phyloP scores from a whole-genome alignment of 2,113 vertebrate species.

The Grammomys dolichurus region DNA sequence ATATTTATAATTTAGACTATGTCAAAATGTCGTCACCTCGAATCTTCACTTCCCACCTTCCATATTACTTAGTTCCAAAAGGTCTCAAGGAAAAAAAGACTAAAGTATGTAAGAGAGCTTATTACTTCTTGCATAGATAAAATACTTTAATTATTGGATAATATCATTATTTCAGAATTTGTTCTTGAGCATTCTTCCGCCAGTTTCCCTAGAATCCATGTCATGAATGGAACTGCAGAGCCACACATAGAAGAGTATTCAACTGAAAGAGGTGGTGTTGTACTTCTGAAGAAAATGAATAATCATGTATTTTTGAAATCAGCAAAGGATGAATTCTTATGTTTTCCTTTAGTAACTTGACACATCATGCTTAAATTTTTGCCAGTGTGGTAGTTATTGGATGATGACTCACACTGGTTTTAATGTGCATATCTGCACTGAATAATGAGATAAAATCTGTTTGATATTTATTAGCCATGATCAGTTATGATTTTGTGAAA shows the following conservation, averaged over 20 bases:
- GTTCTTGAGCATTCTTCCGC: not conserved
- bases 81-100: slow-evolving; percentile 76
- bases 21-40: not conserved
- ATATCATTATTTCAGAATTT: not conserved
- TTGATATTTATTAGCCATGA: not conserved
- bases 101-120: slow-evolving; percentile 72
- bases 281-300: not conserved
- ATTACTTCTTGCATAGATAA: not conserved
- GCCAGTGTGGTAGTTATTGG: not conserved
- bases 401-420: not conserved
- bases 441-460: not conserved
- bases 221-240: not conserved
- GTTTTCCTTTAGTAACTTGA: not conserved
- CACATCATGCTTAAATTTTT: not conserved
- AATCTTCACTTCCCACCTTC: slow-evolving; percentile 79
- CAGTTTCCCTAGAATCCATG: not conserved
- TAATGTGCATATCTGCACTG: not conserved
- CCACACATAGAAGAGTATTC: not conserved
- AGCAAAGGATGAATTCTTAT: not conserved
- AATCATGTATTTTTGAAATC: not conserved
- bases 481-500: not conserved
- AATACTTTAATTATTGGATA: not conserved
- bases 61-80: slow-evolving; percentile 82
- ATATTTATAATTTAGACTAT: fast-evolving
- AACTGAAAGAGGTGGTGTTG: too few species aligned